These are phyloP conservation scores for Labeo calbasu DNA, from an alignment of 2,797 vertebrate genomes.

Conservation along the genomic window DNA sequence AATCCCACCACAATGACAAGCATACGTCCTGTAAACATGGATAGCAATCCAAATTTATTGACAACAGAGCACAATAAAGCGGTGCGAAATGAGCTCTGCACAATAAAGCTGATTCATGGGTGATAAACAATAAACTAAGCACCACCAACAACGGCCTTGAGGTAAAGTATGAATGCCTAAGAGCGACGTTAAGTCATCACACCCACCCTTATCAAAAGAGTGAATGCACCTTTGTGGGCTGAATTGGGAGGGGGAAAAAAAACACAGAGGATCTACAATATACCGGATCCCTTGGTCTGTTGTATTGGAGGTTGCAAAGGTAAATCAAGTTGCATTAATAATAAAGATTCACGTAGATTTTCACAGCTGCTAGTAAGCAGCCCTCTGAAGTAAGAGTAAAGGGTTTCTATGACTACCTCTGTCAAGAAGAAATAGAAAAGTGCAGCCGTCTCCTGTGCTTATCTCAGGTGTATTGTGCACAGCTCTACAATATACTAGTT, in stretches of 20 bases:
- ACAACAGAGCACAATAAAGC: slow-evolving; percentile 19
- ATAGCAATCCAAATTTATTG: neutral
- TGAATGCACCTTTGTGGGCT: neutral
- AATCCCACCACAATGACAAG: neutral
- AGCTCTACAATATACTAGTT: slow-evolving; percentile 39
- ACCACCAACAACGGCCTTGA: neutral
- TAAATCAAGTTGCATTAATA: slow-evolving; percentile 8
- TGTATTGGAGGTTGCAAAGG: neutral
- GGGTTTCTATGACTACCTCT: slow-evolving; percentile 43
- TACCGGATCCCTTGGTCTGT: neutral
- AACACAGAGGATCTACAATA: slow-evolving; percentile 3
- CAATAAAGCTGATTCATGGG: slow-evolving; percentile 3
- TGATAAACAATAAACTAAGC: neutral
- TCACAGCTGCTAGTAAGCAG: slow-evolving; percentile 29
- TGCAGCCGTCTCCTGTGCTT: slow-evolving; percentile 35
- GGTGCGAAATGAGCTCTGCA: slow-evolving; percentile 7
- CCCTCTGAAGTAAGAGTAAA: slow-evolving; percentile 2
- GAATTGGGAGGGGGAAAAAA: neutral
- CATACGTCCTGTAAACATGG: neutral
- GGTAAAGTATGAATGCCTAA: neutral
- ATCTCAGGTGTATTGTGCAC: slow-evolving; percentile 44
- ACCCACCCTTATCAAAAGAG: slow-evolving; percentile 4
- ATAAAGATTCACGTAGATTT: neutral
- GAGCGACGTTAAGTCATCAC: neutral
- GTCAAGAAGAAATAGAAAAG: slow-evolving; percentile 33